Percentiles rank a stretch among this genome's conserved stretches.
Evolutionary conservation across 2,797 vertebrate genomes (phyloP).

Genomic region (Anabas testudineus): DNA sequence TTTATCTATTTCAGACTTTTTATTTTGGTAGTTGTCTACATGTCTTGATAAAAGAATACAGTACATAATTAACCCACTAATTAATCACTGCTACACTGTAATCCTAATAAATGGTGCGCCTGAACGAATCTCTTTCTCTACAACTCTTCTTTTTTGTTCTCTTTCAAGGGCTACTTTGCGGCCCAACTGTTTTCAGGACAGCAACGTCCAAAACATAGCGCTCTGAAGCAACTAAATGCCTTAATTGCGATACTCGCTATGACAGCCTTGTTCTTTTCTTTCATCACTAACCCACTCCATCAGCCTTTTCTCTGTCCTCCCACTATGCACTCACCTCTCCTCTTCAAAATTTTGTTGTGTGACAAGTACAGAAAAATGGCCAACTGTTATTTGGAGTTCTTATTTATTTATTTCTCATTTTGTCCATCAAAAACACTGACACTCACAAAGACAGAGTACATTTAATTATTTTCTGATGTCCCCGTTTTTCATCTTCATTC

Average conservation of each 20-base stretch:
- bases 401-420: slow-evolving; percentile 20
- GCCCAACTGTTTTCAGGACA: slow-evolving; percentile 52
- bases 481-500: slow-evolving; percentile 23
- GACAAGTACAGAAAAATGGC: slow-evolving; percentile 52
- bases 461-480: slow-evolving; percentile 43
- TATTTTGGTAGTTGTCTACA: neutral
- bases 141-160: slow-evolving; percentile 21
- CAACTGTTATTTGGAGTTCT: slow-evolving; percentile 25
- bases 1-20: neutral
- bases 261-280: slow-evolving; percentile 70
- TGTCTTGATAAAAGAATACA: slow-evolving; percentile 7
- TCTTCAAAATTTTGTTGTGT: slow-evolving; percentile 48
- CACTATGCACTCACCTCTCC: slow-evolving; percentile 52
- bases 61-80: slow-evolving; percentile 5
- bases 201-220: slow-evolving; percentile 42
- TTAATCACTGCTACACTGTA: neutral
- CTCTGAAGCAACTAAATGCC: slow-evolving; percentile 53
- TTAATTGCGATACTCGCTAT: slow-evolving; percentile 65
- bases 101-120: neutral
- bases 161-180: slow-evolving; percentile 41
- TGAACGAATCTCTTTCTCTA: slow-evolving; percentile 9
- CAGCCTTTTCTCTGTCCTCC: slow-evolving; percentile 58
- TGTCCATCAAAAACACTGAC: slow-evolving; percentile 1
- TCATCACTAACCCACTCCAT: slow-evolving; percentile 65
- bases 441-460: slow-evolving; percentile 1